Evolutionary conservation across 2,113 vertebrate genomes (phyloP), one percentile per base, ranked within the genome.

Genomic region (Leucoraja erinaceus): DNA sequence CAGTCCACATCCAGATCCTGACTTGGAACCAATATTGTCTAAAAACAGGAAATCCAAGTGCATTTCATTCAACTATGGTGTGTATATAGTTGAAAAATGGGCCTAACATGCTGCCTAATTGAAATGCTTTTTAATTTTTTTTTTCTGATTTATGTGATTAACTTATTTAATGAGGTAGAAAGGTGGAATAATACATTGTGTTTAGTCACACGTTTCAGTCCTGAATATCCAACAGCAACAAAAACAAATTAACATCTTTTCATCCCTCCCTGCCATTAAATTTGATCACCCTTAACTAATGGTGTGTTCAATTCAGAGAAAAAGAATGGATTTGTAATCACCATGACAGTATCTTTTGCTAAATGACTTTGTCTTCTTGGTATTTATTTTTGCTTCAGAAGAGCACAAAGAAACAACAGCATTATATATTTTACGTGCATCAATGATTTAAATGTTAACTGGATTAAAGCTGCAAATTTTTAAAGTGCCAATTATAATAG

Each of bases 121-220:
- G 66, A 91, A 91, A 22, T 47, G 16, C 33, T 28, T 72, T 74
- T 33, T 25, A 91, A 72, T 72, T 72, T 91, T 70, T 72, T 72
- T 72, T 2, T 28, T 93, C 56, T 95, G 95, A 95, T 96, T 96
- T 96, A 95, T 94, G 96, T 95, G 94, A 96, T 96, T 97, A 97
- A 96, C 95, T 96, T 96, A 96, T 95, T 96, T 96, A 97, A 96
- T 96, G 96, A 96, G 94, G 94, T 94, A 96, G 94, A 95, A 96
- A 96, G 94, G 95, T 95, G 94, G 94, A 94, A 94, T 95, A 93
- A 94, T 93, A 93, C 93, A 95, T 94, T 94, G 94, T 95, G 94
- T 94, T 95, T 95, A 95, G 94, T 94, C 94, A 94, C 94, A 94
- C 95, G 95, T 93, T 94, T 93, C 94, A 93, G 93, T 93, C 94